phyloP scores from a whole-genome alignment of 2,113 vertebrate species.

The Amia ocellicauda region DNA sequence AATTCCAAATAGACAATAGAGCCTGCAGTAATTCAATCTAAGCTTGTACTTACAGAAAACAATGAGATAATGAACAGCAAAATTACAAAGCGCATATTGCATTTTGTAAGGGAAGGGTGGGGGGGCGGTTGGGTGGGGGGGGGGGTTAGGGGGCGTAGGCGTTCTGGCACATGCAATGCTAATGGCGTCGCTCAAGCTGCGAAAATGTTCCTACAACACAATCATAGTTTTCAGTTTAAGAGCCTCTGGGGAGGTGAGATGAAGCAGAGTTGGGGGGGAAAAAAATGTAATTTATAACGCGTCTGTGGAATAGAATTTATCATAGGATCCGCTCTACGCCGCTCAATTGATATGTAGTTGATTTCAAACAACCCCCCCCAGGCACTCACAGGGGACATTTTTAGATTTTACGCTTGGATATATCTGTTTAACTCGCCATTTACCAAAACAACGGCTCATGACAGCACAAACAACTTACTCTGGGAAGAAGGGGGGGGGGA shows the following conservation, averaged over 20 bases:
- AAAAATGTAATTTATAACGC: constrained; percentile 91
- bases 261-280: constrained; percentile 76
- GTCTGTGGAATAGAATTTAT: constrained; percentile 87
- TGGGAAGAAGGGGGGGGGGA: constrained; percentile 34
- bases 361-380: constrained; percentile 93
- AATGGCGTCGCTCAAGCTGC: constrained; percentile 79
- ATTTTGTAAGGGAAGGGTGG: constrained; percentile 54
- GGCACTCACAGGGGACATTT: constrained; percentile 90
- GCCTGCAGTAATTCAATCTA: constrained; percentile 97
- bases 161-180: constrained; percentile 63
- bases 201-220: constrained; percentile 80
- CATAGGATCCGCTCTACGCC: constrained; percentile 79
- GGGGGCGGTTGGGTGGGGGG: constrained; percentile 28
- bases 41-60: constrained; percentile 99
- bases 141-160: constrained; percentile 30
- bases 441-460: constrained; percentile 90
- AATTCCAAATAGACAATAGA: constrained; percentile 87
- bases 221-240: constrained; percentile 79
- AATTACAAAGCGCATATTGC: constrained; percentile 87
- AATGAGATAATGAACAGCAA: constrained; percentile 97
- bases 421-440: constrained; percentile 99
- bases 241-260: constrained; percentile 83
- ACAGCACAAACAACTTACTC: constrained; percentile 83
- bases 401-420: constrained; percentile 99
- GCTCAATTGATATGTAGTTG: constrained; percentile 98